Conservation (phyloP, 1,140 invertebrate species). For the Gerris buenoi region DNA sequence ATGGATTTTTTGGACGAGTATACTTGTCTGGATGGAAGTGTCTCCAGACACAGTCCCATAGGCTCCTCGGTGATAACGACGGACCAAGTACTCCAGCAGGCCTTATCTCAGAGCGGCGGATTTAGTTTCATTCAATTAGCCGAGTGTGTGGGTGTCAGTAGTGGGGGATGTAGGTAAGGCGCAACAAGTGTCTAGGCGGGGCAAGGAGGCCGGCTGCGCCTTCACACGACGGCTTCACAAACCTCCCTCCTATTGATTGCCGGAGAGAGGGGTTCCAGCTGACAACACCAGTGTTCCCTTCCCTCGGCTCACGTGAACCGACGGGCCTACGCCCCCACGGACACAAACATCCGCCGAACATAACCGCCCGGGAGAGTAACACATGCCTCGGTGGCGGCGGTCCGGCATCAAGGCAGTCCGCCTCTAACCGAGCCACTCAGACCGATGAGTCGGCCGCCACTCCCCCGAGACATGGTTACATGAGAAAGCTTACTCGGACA, state of each 20-base stretch:
- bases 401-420: neutral
- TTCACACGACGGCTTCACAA: neutral
- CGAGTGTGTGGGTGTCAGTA: neutral
- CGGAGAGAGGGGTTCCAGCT: neutral
- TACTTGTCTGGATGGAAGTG: no score
- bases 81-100: neutral
- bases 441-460: neutral
- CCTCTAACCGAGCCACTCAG: neutral
- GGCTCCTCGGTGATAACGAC: no score
- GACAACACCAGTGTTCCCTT: neutral
- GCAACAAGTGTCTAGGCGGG: neutral
- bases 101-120: neutral
- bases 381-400: neutral
- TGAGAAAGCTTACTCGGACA: neutral
- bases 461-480: constrained; percentile 2
- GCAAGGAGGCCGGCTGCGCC: no score
- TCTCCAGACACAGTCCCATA: no score
- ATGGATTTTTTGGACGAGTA: no score
- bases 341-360: neutral
- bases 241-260: neutral
- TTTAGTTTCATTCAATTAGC: neutral
- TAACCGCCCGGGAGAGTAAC: neutral
- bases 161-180: neutral
- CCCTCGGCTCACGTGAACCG: neutral
- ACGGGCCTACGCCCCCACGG: neutral